Evolutionary conservation across 2,888 invertebrate species (phyloP), one percentile per base, ranked within the genome.

Genomic region (Leptopterna dolabrata): DNA sequence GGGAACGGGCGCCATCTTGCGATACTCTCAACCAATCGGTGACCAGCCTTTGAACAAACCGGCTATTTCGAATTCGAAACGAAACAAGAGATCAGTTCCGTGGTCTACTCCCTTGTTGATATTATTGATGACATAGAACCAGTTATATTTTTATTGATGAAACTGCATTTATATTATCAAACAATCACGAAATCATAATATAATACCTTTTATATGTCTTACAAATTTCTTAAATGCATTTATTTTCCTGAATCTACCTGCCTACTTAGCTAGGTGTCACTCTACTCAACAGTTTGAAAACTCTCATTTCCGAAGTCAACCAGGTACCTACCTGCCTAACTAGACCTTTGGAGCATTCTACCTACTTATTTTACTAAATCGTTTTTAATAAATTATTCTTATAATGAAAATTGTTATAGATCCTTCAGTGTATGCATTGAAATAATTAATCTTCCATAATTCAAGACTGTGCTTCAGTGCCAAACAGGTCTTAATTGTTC

Each of bases 21-120:
- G 90, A 90, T 76, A 90, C 90, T 63, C 89, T 90, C 36, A 89
- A 89, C 86, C 89, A 90, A 76, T 89, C 90, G 51, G 89, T 90
- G 83, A 90, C 90, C 47, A 90, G 90, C 88, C 88, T 90, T 41
- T 90, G 36, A 88, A 41, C 41, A 4, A 29, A 27, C 80, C 73
- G 30, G 36, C 30, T 13, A n/a, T n/a, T 13, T 63, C 63, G 63
- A 63, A 63, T n/a, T 63, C 63, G 63, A 63, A 27, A 63, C 63
- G 63, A 63, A 19, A 63, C 55, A 7, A 24, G 24, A 2, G 36
- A 4, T 7, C 4, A 36, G 4, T 36, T 36, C 36, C 36, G 4
- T 36, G 4, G 7, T 36, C 36, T 36, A 47, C 7, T 16, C 14
- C 14, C 51, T 51, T 51, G n/a, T 6, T n/a, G 16, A n/a, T 51